A percentile compares a stretch with the other conserved stretches of the same genome.
These are phyloP conservation scores for Nomia melanderi DNA, from an alignment of 1,140 invertebrate species.

Conservation along the genomic window DNA sequence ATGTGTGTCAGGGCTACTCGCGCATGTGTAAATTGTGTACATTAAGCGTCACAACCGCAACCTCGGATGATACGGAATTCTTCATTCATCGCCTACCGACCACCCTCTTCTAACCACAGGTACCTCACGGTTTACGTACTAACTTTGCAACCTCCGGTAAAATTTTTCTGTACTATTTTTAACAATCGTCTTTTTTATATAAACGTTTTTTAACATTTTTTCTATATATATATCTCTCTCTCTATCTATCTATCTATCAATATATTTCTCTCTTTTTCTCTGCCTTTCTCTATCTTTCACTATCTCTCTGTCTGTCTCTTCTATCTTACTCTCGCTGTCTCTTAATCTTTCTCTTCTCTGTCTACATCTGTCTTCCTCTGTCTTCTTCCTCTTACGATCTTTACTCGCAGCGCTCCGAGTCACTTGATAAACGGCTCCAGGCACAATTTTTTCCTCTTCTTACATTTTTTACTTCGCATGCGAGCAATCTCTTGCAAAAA, in stretches of 20 bases:
- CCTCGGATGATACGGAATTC: constrained; percentile 63
- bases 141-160: constrained; percentile 55
- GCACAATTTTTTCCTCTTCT: constrained; percentile 56
- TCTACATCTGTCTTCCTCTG: too few species aligned
- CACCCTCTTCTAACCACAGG: constrained; percentile 62
- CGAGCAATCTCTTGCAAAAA: constrained; percentile 37
- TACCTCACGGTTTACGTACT: constrained; percentile 55
- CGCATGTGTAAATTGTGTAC: constrained; percentile 74
- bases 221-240: constrained; percentile 21
- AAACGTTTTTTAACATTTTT: constrained; percentile 58
- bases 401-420: constrained; percentile 60
- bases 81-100: constrained; percentile 57
- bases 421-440: constrained; percentile 69
- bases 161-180: constrained; percentile 53
- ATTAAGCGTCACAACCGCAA: constrained; percentile 62
- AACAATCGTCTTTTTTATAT: constrained; percentile 46
- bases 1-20: constrained; percentile 66
- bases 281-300: neutral
- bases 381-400: constrained; percentile 53
- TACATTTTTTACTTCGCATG: constrained; percentile 65
- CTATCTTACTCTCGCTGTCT: constrained; percentile 5
- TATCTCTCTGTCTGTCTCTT: neutral
- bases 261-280: constrained; percentile 18
- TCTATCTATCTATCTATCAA: neutral
- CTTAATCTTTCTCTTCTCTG: constrained; percentile 7